A percentile compares a stretch with the other conserved stretches of the same genome.
phyloP scores from a whole-genome alignment of 2,888 invertebrate species.

The Merodon equestris region DNA sequence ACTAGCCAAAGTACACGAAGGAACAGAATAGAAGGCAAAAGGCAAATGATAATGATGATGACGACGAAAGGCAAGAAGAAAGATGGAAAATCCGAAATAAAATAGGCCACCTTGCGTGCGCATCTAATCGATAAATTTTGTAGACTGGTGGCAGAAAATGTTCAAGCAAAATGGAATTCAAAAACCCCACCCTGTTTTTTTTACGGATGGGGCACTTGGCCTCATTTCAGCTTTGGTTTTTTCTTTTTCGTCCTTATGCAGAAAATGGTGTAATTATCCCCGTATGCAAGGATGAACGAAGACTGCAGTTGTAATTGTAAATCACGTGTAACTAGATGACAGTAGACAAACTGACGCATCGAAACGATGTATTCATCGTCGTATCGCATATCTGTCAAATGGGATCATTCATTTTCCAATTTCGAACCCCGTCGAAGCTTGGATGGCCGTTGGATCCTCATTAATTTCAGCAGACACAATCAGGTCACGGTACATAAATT shows the following conservation, averaged over 20 bases:
- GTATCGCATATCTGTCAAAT: too few relatives aligned
- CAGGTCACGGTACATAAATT: too few relatives aligned
- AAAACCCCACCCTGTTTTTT: constrained; percentile 66
- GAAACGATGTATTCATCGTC: too few relatives aligned
- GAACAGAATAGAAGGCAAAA: not conserved
- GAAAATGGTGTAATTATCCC: constrained; percentile 20
- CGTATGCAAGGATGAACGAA: too few relatives aligned
- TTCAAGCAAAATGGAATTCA: constrained; percentile 21
- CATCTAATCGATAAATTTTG: constrained; percentile 69
- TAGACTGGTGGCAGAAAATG: constrained; percentile 41
- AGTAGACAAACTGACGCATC: not conserved
- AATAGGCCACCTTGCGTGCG: constrained; percentile 68
- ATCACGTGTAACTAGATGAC: constrained; percentile 49
- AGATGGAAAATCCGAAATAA: constrained; percentile 61
- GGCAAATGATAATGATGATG: too few relatives aligned
- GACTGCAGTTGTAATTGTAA: constrained; percentile 44
- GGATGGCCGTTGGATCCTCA: too few relatives aligned
- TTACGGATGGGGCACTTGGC: constrained; percentile 50
- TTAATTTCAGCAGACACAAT: too few relatives aligned
- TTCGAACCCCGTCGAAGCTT: too few relatives aligned
- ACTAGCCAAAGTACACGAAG: constrained; percentile 14
- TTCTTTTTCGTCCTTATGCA: constrained; percentile 18
- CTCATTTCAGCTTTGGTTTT: constrained; percentile 24
- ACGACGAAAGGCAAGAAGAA: constrained; percentile 17
- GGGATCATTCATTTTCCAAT: too few relatives aligned